Base-by-base conservation (phyloP, 2,113 vertebrate species). In the Tiliqua scincoides region DNA sequence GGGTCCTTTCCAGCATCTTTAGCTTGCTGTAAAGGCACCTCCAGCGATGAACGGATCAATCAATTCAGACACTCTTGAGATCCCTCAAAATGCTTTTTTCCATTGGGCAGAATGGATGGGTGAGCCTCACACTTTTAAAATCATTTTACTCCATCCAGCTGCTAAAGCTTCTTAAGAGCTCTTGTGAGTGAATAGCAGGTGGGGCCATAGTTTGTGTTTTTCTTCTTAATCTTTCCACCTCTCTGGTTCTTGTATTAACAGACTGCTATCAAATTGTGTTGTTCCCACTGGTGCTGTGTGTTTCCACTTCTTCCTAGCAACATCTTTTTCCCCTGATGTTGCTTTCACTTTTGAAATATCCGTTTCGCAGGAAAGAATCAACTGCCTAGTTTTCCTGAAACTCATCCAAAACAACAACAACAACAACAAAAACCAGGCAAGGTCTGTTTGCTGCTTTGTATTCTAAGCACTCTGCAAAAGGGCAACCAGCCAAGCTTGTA, bases 181-280 rank as follows among this genome's bases (percentile, higher is more conserved):
- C 43, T 57, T 8, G 1, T 30, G 57, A 27, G n/a, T 6, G 52
- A 91, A 5, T 6, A 15, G 63, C 71, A 89, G 68, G 23, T 77
- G 1, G n/a, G 3, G 2, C 83, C 73, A 37, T 52, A 48, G 15
- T 3, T 20, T 0, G 6, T 21, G 3, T 43, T 54, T 32, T 0
- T 32, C 68, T 75, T 85, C 83, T n/a, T 84, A 84, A n/a, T 48
- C 77, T 92, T 6, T 61, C 32, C n/a, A 62, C 32, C 77, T 68
- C 17, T 2, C 0, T 74, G 27, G 70, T 17, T 40, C 81, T 72
- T 83, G 25, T 40, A 18, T 32, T n/a, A 75, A 82, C 75, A 23
- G 0, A 1, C 78, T 43, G 7, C 23, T 77, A 71, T 74, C 27
- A 54, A 90, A 35, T 0, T 10, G 0, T 63, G 81, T 84, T 84